These are phyloP conservation scores for Oreonectes daqikongensis DNA, from an alignment of 2,797 vertebrate genomes.

Conservation along the genomic window DNA sequence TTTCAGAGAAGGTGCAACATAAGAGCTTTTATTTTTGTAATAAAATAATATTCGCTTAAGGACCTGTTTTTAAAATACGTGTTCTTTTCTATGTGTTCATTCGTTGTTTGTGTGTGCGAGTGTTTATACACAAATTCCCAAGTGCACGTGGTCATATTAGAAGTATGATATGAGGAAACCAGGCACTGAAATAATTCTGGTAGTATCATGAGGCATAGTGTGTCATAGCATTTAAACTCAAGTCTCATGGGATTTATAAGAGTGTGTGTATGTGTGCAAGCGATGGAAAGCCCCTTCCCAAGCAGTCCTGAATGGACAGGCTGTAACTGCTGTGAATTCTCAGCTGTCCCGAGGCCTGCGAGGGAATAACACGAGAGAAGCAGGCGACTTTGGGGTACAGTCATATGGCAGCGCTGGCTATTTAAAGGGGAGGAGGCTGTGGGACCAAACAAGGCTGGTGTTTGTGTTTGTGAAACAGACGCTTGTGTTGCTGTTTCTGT, in stretches of 20 bases:
- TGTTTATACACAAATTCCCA: constrained; percentile 6
- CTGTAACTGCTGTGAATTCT: constrained; percentile 72
- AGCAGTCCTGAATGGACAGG: constrained; percentile 68
- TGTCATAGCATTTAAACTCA: constrained; percentile 39
- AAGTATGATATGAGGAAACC: background rate
- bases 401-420: constrained; percentile 64
- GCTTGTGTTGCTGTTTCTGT: background rate
- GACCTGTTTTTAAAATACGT: background rate
- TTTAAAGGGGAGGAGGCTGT: constrained; percentile 51
- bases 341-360: constrained; percentile 72
- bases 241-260: constrained; percentile 35
- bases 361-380: constrained; percentile 60
- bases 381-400: constrained; percentile 52
- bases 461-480: background rate
- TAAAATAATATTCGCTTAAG: constrained; percentile 61
- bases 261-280: constrained; percentile 35
- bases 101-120: constrained; percentile 6
- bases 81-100: background rate
- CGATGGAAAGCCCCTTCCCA: constrained; percentile 76
- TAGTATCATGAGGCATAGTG: constrained; percentile 46
- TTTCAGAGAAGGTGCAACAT: background rate
- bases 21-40: constrained; percentile 73
- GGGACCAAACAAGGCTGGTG: constrained; percentile 48
- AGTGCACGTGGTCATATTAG: background rate
- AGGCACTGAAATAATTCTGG: constrained; percentile 28